phyloP scores from a whole-genome alignment of 1,140 invertebrate species.

The Lordiphosa stackelbergi region DNA sequence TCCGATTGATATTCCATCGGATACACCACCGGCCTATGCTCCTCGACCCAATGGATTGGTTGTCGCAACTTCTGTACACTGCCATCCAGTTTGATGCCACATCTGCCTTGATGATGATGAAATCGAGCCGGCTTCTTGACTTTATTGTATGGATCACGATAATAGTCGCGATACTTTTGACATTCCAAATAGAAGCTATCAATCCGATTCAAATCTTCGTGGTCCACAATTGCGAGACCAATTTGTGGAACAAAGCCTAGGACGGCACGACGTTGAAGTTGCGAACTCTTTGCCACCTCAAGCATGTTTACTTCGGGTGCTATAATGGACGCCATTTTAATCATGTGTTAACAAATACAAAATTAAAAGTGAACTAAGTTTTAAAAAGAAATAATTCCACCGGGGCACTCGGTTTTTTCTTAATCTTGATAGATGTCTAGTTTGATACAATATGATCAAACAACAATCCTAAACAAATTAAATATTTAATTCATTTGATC shows the following conservation, averaged over 20 bases:
- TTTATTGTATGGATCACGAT: conserved; percentile 61
- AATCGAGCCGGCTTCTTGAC: conserved; percentile 46
- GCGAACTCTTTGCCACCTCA: conserved; percentile 37
- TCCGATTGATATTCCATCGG: conserved; percentile 23
- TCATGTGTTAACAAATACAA: too few relatives aligned
- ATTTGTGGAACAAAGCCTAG: conserved; percentile 56
- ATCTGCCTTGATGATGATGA: conserved; percentile 32
- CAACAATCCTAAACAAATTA: too few relatives aligned
- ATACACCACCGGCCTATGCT: conserved; percentile 28
- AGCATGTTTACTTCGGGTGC: conserved; percentile 64
- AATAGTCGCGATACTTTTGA: conserved; percentile 64
- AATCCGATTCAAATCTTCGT: conserved; percentile 49
- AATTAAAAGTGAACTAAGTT: too few relatives aligned
- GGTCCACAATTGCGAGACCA: conserved; percentile 53
- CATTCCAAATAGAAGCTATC: conserved; percentile 62
- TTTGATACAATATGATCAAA: too few relatives aligned
- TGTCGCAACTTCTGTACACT: conserved; percentile 26
- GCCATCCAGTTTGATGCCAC: conserved; percentile 41
- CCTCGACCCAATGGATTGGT: conserved; percentile 32
- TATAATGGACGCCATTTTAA: conserved; percentile 11
- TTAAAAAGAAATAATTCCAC: too few relatives aligned
- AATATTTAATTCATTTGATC: too few relatives aligned
- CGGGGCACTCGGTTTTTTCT: too few relatives aligned
- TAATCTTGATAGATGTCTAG: too few relatives aligned
- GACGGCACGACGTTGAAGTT: conserved; percentile 31